Conservation (phyloP, 2,797 vertebrate genomes). For the Onychomys leucogaster region DNA sequence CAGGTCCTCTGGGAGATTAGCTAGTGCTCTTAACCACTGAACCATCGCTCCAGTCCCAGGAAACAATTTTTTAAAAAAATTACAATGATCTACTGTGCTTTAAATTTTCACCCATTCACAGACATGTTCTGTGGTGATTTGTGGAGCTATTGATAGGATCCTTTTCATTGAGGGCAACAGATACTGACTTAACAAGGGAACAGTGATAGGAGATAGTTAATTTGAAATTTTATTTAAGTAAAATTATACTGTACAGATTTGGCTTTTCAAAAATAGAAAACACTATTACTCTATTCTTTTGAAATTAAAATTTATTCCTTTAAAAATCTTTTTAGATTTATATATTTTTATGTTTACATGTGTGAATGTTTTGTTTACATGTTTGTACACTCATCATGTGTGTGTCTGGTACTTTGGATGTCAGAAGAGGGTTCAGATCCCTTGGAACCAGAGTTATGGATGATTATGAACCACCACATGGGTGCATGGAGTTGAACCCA, state of each 20-base stretch:
- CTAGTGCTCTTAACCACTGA: neutral
- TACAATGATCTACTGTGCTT: neutral
- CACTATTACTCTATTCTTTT: neutral
- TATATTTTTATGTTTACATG: neutral
- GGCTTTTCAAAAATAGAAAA: conserved; percentile 24
- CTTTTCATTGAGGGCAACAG: neutral
- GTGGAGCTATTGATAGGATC: neutral
- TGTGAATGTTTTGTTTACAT: neutral
- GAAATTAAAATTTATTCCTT: neutral
- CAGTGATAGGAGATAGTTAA: neutral
- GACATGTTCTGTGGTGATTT: neutral
- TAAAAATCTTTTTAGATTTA: neutral
- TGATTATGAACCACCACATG: neutral
- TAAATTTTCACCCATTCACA: conserved; percentile 25
- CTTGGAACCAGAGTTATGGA: neutral
- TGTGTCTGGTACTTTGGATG: neutral
- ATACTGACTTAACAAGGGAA: conserved; percentile 15
- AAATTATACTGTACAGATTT: neutral
- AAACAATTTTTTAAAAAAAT: too few relatives aligned
- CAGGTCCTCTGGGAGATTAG: neutral
- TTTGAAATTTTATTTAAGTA: conserved; percentile 56
- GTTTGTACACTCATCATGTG: neutral
- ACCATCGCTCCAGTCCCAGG: neutral
- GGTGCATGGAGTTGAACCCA: neutral
- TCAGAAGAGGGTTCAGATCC: neutral